Evolutionary conservation across 2,113 vertebrate species (phyloP).

Genomic region (Columba janthina): DNA sequence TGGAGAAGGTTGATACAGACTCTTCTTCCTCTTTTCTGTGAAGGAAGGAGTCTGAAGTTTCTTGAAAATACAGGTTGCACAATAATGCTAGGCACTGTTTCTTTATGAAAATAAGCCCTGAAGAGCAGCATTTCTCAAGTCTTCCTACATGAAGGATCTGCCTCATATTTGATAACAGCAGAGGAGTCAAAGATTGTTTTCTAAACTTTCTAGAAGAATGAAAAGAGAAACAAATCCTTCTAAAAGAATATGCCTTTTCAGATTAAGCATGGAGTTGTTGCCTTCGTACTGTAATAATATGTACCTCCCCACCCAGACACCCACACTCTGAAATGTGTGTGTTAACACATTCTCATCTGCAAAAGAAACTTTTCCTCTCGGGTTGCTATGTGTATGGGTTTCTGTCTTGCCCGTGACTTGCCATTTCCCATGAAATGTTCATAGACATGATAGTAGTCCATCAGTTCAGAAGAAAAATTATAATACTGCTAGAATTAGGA

Average conservation of each 20-base stretch:
- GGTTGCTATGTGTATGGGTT: neutral
- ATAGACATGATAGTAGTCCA: neutral
- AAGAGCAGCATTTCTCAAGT: neutral
- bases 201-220: neutral
- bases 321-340: neutral
- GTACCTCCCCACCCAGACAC: neutral
- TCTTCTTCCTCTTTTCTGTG: neutral
- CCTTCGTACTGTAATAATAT: neutral
- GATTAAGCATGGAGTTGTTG: neutral
- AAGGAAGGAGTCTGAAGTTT: neutral
- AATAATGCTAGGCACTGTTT: neutral
- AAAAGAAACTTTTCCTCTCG: neutral
- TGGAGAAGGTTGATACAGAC: neutral
- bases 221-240: neutral
- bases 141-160: neutral
- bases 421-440: neutral
- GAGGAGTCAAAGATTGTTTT: neutral
- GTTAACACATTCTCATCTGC: neutral
- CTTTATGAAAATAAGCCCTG: neutral
- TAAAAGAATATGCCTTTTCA: neutral
- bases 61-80: neutral
- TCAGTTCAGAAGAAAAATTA: neutral
- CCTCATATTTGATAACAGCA: neutral
- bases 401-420: constrained; percentile 12
- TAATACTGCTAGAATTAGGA: neutral